Evolutionary conservation across 2,888 invertebrate genomes (phyloP).

Genomic region (Apantesis nais): DNA sequence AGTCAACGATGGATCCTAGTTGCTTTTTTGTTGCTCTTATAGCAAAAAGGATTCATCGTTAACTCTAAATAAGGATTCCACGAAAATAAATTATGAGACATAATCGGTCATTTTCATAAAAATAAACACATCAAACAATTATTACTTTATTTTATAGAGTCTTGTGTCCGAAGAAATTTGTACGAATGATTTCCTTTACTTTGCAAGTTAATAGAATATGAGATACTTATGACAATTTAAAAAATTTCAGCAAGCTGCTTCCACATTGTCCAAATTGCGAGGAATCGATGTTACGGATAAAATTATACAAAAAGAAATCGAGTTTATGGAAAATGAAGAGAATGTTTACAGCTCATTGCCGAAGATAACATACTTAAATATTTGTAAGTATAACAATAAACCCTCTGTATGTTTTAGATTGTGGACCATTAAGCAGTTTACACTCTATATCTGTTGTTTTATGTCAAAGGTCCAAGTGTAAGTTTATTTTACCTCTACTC

Average conservation of each 20-base stretch:
- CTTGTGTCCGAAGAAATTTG: neutral
- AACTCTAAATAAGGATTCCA: too few species aligned
- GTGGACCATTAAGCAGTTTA: neutral
- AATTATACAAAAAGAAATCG: conserved; percentile 60
- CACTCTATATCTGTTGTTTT: neutral
- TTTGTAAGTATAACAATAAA: conserved; percentile 58
- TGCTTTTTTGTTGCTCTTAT: too few species aligned
- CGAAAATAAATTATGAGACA: too few species aligned
- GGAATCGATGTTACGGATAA: conserved; percentile 61
- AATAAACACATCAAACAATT: neutral
- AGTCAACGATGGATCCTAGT: too few species aligned
- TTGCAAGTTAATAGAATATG: conserved; percentile 1
- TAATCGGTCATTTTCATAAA: neutral
- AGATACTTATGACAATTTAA: neutral
- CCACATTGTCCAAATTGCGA: conserved; percentile 63
- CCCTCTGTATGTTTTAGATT: neutral
- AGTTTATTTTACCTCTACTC: too few species aligned
- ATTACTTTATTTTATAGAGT: neutral
- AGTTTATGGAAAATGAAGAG: conserved; percentile 62
- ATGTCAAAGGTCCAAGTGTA: too few species aligned
- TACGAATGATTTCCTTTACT: neutral
- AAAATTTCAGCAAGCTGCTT: conserved; percentile 60
- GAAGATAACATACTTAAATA: conserved; percentile 54
- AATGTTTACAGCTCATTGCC: conserved; percentile 59
- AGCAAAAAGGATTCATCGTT: too few species aligned